Conservation (phyloP, 2,888 invertebrate genomes). For the Amphipoea lucens region DNA sequence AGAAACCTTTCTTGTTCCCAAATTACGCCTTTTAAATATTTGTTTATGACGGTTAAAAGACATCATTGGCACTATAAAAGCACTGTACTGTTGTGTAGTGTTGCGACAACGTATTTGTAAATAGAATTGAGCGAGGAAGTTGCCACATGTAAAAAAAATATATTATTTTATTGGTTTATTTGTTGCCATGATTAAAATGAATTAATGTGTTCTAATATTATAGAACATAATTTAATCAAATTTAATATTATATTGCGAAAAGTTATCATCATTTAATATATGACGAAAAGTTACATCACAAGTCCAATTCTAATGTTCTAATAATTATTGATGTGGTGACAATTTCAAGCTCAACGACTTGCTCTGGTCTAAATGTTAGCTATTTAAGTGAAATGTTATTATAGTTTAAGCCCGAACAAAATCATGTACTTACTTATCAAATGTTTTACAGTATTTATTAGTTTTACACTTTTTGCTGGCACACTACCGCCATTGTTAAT, state of each 20-base stretch:
- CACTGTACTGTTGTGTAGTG: slow-evolving; percentile 43
- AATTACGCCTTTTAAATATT: slow-evolving; percentile 31
- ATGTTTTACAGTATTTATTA: slow-evolving; percentile 27
- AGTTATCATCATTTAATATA: not conserved
- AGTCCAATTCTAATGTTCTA: not conserved
- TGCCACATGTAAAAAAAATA: slow-evolving; percentile 25
- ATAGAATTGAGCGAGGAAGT: slow-evolving; percentile 31
- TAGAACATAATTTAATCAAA: not conserved
- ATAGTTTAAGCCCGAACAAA: slow-evolving; percentile 53
- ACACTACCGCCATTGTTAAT: slow-evolving; percentile 42
- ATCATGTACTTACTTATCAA: slow-evolving; percentile 61
- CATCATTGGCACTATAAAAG: slow-evolving; percentile 52
- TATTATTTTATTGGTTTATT: not conserved
- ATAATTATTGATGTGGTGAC: slow-evolving; percentile 13
- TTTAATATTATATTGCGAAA: not conserved
- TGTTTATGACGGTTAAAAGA: slow-evolving; percentile 24
- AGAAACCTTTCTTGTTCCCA: slow-evolving; percentile 6
- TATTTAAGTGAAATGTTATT: slow-evolving; percentile 44
- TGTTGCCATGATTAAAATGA: slow-evolving; percentile 21
- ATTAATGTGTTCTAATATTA: not conserved
- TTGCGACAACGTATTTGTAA: slow-evolving; percentile 23
- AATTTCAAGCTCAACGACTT: slow-evolving; percentile 41
- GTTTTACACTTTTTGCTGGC: slow-evolving; percentile 28
- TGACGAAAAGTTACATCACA: not conserved
- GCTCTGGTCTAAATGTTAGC: slow-evolving; percentile 51